phyloP scores from a whole-genome alignment of 2,797 vertebrate genomes.

The Rhinichthys osculus region DNA sequence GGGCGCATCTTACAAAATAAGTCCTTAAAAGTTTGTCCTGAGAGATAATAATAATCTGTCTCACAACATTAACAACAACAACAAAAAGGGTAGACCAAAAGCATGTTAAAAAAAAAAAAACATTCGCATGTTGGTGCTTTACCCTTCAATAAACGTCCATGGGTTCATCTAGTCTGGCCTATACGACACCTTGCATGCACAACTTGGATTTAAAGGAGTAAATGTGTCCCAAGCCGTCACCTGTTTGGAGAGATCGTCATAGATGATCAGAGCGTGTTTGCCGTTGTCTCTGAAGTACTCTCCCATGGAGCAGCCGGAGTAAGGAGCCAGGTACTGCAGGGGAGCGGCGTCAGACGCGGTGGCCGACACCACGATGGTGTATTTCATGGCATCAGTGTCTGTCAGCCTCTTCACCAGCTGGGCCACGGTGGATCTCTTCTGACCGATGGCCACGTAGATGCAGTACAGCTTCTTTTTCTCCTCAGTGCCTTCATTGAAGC shows the following conservation, averaged over 20 bases:
- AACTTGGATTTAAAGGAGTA: not conserved
- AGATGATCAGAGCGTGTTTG: conserved; percentile 97
- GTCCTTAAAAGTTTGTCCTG: too few relatives aligned
- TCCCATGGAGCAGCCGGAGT: conserved; percentile 98
- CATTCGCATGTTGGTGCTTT: not conserved
- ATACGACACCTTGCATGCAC: not conserved
- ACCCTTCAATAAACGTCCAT: not conserved
- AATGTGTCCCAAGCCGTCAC: conserved; percentile 67
- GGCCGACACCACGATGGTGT: conserved; percentile 97
- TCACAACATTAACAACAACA: too few relatives aligned
- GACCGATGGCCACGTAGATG: conserved; percentile 97
- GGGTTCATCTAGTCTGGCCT: not conserved
- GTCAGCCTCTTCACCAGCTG: conserved; percentile 97
- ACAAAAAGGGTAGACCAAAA: too few relatives aligned
- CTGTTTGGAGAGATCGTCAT: conserved; percentile 98
- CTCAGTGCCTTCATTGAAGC: conserved; percentile 95
- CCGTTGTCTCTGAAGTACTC: conserved; percentile 98
- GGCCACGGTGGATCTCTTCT: conserved; percentile 97
- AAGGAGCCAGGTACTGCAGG: conserved; percentile 96
- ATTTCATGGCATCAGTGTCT: conserved; percentile 96
- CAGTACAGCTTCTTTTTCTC: conserved; percentile 99
- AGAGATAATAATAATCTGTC: too few relatives aligned
- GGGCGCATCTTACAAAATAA: too few relatives aligned
- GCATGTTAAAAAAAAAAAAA: not conserved
- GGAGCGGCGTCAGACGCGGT: conserved; percentile 98